phyloP scores from a whole-genome alignment of 2,888 invertebrate species.

The Agriopis aurantiaria region DNA sequence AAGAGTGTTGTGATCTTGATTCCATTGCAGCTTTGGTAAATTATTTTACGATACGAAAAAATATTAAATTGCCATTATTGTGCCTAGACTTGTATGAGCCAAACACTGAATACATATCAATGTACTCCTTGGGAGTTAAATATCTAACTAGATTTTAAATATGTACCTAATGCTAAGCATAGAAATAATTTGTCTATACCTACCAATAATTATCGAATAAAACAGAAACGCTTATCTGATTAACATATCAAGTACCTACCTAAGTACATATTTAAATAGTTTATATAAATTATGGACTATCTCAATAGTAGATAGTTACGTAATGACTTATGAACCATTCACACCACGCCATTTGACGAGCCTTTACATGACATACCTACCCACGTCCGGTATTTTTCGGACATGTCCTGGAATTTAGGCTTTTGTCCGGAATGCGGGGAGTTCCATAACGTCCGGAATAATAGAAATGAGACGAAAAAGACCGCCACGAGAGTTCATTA shows the following conservation, averaged over 20 bases:
- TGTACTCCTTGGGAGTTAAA: slow-evolving; percentile 57
- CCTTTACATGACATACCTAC: too few species aligned
- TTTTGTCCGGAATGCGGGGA: too few species aligned
- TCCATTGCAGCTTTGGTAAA: slow-evolving; percentile 12
- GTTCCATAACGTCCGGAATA: too few species aligned
- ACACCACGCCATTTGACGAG: too few species aligned
- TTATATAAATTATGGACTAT: not conserved
- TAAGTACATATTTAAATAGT: not conserved
- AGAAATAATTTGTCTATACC: slow-evolving; percentile 9
- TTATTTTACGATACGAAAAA: slow-evolving; percentile 10
- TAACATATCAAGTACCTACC: not conserved
- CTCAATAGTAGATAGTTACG: too few species aligned
- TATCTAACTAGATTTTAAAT: slow-evolving; percentile 18
- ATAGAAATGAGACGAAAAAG: too few species aligned
- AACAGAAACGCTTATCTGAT: not conserved
- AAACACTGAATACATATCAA: slow-evolving; percentile 72
- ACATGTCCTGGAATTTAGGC: too few species aligned
- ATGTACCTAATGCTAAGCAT: slow-evolving; percentile 4
- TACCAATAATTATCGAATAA: not conserved
- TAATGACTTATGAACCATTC: too few species aligned
- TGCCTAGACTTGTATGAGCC: slow-evolving; percentile 74
- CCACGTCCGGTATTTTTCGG: too few species aligned
- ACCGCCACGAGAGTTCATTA: too few species aligned
- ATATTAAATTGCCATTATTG: slow-evolving; percentile 64
- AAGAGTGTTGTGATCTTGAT: not conserved